These are phyloP conservation scores for Loriculus beryllinus DNA, from an alignment of 2,797 vertebrate species.

Conservation along the genomic window DNA sequence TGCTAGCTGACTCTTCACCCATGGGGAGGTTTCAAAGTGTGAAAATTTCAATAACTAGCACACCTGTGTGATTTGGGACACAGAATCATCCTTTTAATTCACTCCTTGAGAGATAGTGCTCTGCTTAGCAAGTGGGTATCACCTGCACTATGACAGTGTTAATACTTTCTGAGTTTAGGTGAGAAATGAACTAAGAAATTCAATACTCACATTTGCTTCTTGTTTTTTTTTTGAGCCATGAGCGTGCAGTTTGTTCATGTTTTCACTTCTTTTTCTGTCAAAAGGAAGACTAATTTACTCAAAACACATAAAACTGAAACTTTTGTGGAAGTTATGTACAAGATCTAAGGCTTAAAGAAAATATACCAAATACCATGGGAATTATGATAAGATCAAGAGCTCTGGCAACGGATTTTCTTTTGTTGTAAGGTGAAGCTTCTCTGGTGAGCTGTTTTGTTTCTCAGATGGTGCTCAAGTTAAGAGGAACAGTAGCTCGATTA, in stretches of 20 bases:
- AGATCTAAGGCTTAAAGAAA: not conserved
- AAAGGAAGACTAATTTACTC: not conserved
- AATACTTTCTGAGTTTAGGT: not conserved
- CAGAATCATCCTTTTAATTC: conserved; percentile 12
- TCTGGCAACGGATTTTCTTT: not conserved
- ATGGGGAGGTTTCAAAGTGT: not conserved
- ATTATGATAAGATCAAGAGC: not conserved
- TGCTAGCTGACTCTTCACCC: not conserved
- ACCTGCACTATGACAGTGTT: conserved; percentile 11
- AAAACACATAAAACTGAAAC: not conserved
- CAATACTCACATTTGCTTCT: not conserved
- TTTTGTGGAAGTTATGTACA: not conserved
- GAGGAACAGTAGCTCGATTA: not conserved
- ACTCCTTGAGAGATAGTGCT: not conserved
- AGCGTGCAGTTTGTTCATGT: not conserved
- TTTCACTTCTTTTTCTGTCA: not conserved
- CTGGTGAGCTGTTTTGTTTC: not conserved
- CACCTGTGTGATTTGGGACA: not conserved
- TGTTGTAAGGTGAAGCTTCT: not conserved
- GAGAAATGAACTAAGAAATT: conserved; percentile 28
- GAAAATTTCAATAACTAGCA: conserved; percentile 30
- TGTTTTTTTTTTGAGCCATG: not conserved
- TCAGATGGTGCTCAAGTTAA: not conserved
- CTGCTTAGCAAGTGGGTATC: not conserved
- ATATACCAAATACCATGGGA: not conserved